Evolutionary conservation across 1,140 invertebrate species (phyloP), one percentile per base, ranked within the genome.

Genomic region (Acromyrmex echinatior): DNA sequence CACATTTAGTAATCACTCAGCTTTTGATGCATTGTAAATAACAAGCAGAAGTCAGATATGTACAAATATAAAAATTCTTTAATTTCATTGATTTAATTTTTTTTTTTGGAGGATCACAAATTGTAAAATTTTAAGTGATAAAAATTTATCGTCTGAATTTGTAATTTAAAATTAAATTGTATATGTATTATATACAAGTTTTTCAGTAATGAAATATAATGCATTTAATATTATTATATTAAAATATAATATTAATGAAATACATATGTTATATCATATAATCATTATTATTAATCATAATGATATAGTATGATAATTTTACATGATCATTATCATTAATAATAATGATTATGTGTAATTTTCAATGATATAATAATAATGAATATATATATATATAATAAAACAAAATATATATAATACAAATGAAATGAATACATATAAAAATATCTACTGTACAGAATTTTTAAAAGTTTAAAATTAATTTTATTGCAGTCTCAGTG

Each of bases 1-100:
- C 39, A 53, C 7, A 66, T 35, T 78, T 51, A 68, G 2, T 31
- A 65, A 28, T 62, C 4, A 79, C 1, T 79, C 35, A 45, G 25
- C 9, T 79, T 77, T 16, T 18, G 2, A 79, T 79, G 12, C 2
- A 39, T 79, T 53, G 18, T 39, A 60, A 51, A 65, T 14, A 60
- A 39, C 21, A 63, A 77, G 6, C 12, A 49, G 1, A 21, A n/a
- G 4, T 39, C n/a, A 60, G 5, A 10, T 71, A 68, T 71, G 49
- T 49, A 58, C 58, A 76, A 51, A 53, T 79, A 65, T 39, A 51
- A 85, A 76, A 76, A 77, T 49, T 58, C 16, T 45, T 73, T 58
- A 1, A 53, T 35, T 39, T 39, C 35, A 39, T 39, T 39, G 6
- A 39, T 39, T 39, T 39, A 39, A 39, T 39, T 39, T 39, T 74